Evolutionary conservation across 2,113 vertebrate genomes (phyloP), one percentile per base, ranked within the genome.

Genomic region (Pterocles orientalis): DNA sequence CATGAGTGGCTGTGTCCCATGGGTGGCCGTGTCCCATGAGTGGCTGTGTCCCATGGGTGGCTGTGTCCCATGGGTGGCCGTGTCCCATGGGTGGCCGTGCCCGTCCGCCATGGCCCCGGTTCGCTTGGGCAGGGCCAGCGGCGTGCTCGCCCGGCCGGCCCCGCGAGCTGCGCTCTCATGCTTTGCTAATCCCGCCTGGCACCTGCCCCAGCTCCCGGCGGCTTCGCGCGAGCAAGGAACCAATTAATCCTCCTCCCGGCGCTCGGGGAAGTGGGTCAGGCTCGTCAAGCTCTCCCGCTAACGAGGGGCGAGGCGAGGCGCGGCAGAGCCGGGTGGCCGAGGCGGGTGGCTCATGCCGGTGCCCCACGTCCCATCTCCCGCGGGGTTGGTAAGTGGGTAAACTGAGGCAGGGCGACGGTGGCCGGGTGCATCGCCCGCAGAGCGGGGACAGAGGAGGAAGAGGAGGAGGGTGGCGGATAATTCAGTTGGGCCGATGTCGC

Each of bases 241-340:
- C 95, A 96, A 95, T 95, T 95, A 95, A 94, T 95, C 95, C 96
- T 95, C 77, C 88, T 95, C 77, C 88, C 61, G 66, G 91, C 86
- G 69, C 84, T 94, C 20, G 62, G 95, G 95, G 96, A 96, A 96
- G 92, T 96, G 96, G 95, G 96, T 96, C 95, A 96, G 80, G 95
- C 96, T 95, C 96, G 48, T 89, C 95, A 91, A 82, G 94, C 94
- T 95, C 96, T 96, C 90, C 96, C 84, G 96, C 94, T 97, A 95
- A 93, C 95, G 78, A 96, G 75, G 93, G 96, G 80, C 13, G 81
- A 86, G 94, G 91, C 75, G 15, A 79, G 89, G 95, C 16, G 79
- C n/a, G 45, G 93, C 89, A 60, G 53, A 82, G 91, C 93, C 48
- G 92, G 90, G 87, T 80, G 91, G 89, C 88, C 70, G 13, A 41